Conservation (phyloP, 2,888 invertebrate species). For the Ectobius pallidus region DNA sequence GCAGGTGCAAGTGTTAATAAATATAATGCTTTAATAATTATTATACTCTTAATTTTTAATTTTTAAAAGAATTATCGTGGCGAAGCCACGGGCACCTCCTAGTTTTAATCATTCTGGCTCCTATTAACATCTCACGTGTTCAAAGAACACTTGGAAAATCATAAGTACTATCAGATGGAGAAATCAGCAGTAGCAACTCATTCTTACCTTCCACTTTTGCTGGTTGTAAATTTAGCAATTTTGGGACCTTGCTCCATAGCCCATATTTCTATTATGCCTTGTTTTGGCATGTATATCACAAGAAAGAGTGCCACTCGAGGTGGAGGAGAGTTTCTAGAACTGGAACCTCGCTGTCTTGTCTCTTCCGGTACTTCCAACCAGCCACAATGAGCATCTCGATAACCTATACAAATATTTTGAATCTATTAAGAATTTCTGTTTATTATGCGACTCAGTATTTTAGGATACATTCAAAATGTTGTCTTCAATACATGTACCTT, state of each 20-base stretch:
- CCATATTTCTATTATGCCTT: conserved; percentile 94
- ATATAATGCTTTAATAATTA: too few relatives aligned
- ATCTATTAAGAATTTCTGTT: too few relatives aligned
- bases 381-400: conserved; percentile 93
- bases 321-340: conserved; percentile 3
- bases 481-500: not conserved
- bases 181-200: too few relatives aligned
- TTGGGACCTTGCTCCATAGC: conserved; percentile 87
- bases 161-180: too few relatives aligned
- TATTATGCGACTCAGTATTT: not conserved
- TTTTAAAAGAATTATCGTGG: too few relatives aligned
- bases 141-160: too few relatives aligned
- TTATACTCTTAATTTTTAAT: too few relatives aligned
- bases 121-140: too few relatives aligned
- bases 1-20: too few relatives aligned
- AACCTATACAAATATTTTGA: conserved; percentile 65
- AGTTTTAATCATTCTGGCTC: too few relatives aligned
- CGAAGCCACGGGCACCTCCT: too few relatives aligned
- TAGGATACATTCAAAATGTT: too few relatives aligned
- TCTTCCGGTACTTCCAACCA: conserved; percentile 86
- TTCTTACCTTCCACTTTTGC: conserved; percentile 71
- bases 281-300: conserved; percentile 90
- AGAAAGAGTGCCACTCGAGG: conserved; percentile 73
- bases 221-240: conserved; percentile 89
- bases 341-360: conserved; percentile 44